phyloP scores from a whole-genome alignment of 2,797 vertebrate genomes.

The Chelon labrosus region DNA sequence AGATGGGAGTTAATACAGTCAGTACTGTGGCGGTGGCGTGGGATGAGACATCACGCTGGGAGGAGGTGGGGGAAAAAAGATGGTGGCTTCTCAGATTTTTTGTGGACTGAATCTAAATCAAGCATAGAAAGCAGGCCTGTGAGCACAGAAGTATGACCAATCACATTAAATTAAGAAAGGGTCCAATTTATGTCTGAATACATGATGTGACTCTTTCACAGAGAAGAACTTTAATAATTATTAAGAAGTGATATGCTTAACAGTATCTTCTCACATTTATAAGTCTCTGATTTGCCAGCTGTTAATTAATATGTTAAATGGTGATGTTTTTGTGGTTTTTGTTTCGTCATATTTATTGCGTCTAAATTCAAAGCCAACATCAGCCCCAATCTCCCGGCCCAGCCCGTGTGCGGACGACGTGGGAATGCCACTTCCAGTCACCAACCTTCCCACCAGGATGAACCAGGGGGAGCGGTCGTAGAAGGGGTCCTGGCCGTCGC shows the following conservation, averaged over 20 bases:
- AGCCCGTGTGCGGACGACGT: conserved; percentile 36
- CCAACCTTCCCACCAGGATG: conserved; percentile 99
- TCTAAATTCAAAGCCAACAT: conserved; percentile 40
- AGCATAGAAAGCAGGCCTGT: conserved; percentile 38
- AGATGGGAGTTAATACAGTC: conserved; percentile 77
- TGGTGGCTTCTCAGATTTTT: conserved; percentile 68
- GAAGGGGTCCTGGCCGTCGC: conserved; percentile 98
- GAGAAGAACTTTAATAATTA: conserved; percentile 31
- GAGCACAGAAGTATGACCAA: conserved; percentile 61
- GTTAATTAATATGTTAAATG: not conserved
- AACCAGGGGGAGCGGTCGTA: conserved; percentile 99
- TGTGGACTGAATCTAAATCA: conserved; percentile 45
- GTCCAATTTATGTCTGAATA: conserved; percentile 46
- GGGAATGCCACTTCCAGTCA: conserved; percentile 69
- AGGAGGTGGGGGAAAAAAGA: conserved; percentile 58
- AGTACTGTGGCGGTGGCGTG: conserved; percentile 51
- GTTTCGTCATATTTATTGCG: too few species aligned
- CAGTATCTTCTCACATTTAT: not conserved
- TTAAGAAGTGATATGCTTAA: conserved; percentile 14
- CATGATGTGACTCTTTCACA: conserved; percentile 36
- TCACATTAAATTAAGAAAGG: conserved; percentile 47
- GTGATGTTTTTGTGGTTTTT: not conserved
- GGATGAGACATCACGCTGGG: conserved; percentile 57
- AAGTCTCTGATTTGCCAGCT: not conserved
- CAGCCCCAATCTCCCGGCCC: conserved; percentile 37